These are phyloP conservation scores for Ranitomeya imitator DNA, from an alignment of 2,113 vertebrate genomes.

Conservation along the genomic window DNA sequence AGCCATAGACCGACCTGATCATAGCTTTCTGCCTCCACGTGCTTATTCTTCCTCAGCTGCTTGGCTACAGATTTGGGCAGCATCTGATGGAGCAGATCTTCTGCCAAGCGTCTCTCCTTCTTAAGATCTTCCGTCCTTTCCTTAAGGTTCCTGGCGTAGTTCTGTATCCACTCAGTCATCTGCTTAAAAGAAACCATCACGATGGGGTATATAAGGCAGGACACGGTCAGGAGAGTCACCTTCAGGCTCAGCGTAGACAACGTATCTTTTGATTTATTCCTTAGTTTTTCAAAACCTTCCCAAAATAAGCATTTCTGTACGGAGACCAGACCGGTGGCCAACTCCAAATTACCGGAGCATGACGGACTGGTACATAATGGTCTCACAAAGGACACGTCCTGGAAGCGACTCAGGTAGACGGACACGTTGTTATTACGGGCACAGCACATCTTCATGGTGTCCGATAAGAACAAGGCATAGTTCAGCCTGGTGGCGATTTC, in stretches of 20 bases:
- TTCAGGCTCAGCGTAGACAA: constrained; percentile 75
- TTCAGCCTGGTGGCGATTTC: constrained; percentile 62
- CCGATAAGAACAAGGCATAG: constrained; percentile 71
- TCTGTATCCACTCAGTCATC: constrained; percentile 85
- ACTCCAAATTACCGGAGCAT: constrained; percentile 49
- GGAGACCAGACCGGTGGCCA: neutral
- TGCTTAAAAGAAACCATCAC: constrained; percentile 84
- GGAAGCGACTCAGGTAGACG: constrained; percentile 59
- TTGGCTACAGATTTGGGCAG: constrained; percentile 86
- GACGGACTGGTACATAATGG: constrained; percentile 24
- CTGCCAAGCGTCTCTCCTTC: constrained; percentile 76
- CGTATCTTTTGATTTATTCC: constrained; percentile 69
- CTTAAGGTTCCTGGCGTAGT: constrained; percentile 75
- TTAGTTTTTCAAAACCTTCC: constrained; percentile 66
- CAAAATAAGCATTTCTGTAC: constrained; percentile 71
- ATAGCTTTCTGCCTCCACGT: constrained; percentile 87
- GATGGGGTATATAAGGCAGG: constrained; percentile 82
- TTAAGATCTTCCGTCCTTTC: constrained; percentile 80
- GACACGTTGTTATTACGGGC: constrained; percentile 67
- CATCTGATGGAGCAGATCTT: constrained; percentile 90
- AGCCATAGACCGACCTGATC: constrained; percentile 74
- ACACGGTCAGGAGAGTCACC: constrained; percentile 72
- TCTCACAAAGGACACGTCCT: constrained; percentile 54
- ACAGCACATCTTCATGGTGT: constrained; percentile 74
- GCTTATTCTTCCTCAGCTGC: constrained; percentile 78